A percentile compares a stretch with the other conserved stretches of the same genome.
Conservation (phyloP, 2,797 vertebrate species). For the Coccyzus lansbergi region DNA sequence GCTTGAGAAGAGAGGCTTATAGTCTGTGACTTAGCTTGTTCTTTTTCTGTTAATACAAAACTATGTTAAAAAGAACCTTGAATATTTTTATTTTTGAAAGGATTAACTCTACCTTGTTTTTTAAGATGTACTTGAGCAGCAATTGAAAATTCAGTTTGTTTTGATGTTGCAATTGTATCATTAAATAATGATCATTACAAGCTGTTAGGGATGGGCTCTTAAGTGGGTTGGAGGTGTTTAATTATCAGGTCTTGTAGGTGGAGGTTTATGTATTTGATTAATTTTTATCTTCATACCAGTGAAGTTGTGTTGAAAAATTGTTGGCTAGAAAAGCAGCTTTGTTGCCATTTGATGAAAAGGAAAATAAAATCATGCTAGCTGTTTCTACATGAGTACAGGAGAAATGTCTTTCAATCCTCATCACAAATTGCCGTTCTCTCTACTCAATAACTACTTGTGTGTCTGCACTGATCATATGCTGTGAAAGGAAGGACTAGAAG, state of each 20-base stretch:
- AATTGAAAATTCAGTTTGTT: not conserved
- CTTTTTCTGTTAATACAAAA: not conserved
- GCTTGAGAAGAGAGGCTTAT: not conserved
- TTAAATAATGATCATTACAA: not conserved
- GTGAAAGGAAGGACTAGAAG: conserved; percentile 3
- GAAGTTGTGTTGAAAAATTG: not conserved
- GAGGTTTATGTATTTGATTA: not conserved
- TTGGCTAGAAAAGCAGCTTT: not conserved
- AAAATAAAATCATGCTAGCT: not conserved
- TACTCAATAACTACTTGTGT: not conserved
- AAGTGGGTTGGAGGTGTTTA: not conserved
- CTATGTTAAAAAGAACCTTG: not conserved
- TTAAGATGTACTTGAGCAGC: not conserved
- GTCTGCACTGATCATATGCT: not conserved
- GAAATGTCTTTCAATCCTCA: not conserved
- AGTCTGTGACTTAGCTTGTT: not conserved
- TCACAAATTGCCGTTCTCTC: not conserved
- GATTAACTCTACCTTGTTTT: not conserved
- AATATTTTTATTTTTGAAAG: not conserved
- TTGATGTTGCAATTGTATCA: not conserved
- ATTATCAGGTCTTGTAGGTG: not conserved
- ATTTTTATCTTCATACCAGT: not conserved
- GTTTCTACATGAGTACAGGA: not conserved
- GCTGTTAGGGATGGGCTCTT: not conserved
- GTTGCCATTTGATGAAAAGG: not conserved